These are phyloP conservation scores for Lytechinus variegatus DNA, from an alignment of 35 echinoderm and acorn worm genomes.

Conservation along the genomic window DNA sequence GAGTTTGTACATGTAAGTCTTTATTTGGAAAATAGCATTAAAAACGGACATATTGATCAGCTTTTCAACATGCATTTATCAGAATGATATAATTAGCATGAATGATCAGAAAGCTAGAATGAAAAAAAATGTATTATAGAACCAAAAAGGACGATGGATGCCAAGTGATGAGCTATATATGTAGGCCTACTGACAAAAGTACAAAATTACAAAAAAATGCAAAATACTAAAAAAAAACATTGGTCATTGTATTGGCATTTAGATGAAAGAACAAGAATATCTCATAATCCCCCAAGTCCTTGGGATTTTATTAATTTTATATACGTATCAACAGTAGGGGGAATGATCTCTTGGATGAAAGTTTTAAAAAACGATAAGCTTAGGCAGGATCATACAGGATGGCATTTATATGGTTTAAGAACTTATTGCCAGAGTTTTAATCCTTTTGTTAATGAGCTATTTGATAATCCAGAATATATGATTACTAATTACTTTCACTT, in stretches of 20 bases:
- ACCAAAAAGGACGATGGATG: too few relatives aligned
- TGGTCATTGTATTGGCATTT: background rate
- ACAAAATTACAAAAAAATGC: too few relatives aligned
- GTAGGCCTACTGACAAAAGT: too few relatives aligned
- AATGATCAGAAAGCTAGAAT: too few relatives aligned
- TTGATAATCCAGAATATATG: background rate
- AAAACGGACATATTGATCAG: too few relatives aligned
- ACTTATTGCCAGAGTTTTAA: background rate
- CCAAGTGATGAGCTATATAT: too few relatives aligned
- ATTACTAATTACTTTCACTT: background rate
- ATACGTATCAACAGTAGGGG: background rate
- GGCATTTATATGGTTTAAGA: background rate
- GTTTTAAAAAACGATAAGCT: background rate
- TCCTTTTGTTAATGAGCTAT: background rate
- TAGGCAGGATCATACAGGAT: background rate
- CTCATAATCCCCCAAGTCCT: background rate
- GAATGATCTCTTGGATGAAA: background rate
- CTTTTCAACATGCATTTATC: too few relatives aligned
- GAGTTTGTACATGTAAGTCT: too few relatives aligned
- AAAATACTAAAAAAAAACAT: background rate
- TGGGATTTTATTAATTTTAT: background rate
- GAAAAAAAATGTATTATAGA: too few relatives aligned
- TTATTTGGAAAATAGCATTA: too few relatives aligned
- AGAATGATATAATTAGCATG: too few relatives aligned
- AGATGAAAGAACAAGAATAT: background rate